These are phyloP conservation scores for Notothenia rossii DNA, from an alignment of 2,113 vertebrate species.

Conservation along the genomic window DNA sequence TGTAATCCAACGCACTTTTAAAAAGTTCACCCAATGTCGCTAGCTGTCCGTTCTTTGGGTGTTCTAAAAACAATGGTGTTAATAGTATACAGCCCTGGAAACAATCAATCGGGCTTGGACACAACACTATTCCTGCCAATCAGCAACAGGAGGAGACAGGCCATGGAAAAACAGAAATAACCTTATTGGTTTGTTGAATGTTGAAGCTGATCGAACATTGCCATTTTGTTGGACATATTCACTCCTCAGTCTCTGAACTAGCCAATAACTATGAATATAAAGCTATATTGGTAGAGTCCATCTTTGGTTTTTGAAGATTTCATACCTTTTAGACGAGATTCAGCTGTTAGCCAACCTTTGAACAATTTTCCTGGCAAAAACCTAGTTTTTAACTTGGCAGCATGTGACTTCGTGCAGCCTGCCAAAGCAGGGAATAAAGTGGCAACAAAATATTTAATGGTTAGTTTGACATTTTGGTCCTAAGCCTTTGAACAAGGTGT, in stretches of 20 bases:
- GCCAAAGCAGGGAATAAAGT: slow-evolving; percentile 3
- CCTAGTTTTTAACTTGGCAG: slow-evolving; percentile 13
- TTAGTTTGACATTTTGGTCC: slow-evolving; percentile 9
- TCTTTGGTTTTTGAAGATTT: slow-evolving; percentile 47
- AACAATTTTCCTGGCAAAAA: slow-evolving; percentile 59
- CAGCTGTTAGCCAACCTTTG: slow-evolving; percentile 50
- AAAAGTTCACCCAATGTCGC: no score
- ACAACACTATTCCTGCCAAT: no score
- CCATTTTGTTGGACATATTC: not conserved
- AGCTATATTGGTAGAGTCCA: not conserved
- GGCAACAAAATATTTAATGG: not conserved
- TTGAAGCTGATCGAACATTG: not conserved
- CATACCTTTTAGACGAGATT: slow-evolving; percentile 33
- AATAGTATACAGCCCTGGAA: no score
- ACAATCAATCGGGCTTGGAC: no score
- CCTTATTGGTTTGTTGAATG: not conserved
- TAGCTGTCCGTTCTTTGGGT: no score
- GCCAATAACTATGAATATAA: slow-evolving; percentile 2
- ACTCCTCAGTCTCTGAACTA: not conserved
- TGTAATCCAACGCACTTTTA: no score
- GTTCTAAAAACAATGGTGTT: no score
- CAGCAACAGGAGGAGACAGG: no score
- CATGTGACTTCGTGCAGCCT: not conserved
- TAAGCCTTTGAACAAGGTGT: not conserved
- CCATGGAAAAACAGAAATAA: not conserved